These are phyloP conservation scores for Dicentrarchus labrax DNA, from an alignment of 2,113 vertebrate species.

Conservation along the genomic window DNA sequence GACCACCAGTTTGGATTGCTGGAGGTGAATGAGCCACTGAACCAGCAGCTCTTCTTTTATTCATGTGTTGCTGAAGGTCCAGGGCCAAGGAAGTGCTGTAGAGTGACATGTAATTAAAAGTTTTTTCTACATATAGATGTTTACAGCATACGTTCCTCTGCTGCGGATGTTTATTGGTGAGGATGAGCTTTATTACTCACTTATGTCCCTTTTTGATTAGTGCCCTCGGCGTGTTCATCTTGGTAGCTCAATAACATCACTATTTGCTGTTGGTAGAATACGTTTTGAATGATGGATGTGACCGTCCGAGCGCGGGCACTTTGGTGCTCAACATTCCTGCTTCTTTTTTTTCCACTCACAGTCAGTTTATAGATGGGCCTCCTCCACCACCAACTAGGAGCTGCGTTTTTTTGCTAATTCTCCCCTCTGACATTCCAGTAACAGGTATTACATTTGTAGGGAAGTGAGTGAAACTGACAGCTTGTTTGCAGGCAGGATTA, in stretches of 20 bases:
- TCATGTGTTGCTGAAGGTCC: not conserved
- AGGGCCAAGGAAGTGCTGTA: not conserved
- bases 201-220: not conserved
- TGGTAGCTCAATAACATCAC: not conserved
- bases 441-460: slow-evolving; percentile 66
- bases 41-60: slow-evolving; percentile 4
- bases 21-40: not conserved
- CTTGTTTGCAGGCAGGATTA: slow-evolving; percentile 80
- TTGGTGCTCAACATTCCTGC: slow-evolving; percentile 35
- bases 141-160: not conserved
- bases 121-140: not conserved
- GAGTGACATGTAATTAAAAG: not conserved
- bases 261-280: not conserved
- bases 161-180: not conserved
- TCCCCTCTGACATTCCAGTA: slow-evolving; percentile 70
- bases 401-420: slow-evolving; percentile 65
- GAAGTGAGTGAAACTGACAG: slow-evolving; percentile 76
- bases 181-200: not conserved
- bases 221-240: not conserved
- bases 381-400: slow-evolving; percentile 39
- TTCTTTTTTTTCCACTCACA: slow-evolving; percentile 42
- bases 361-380: slow-evolving; percentile 33
- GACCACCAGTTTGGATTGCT: not conserved
- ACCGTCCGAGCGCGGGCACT: slow-evolving; percentile 3
- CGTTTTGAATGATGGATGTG: slow-evolving; percentile 32